These are phyloP conservation scores for Perca fluviatilis DNA, from an alignment of 2,113 vertebrate species.

Conservation along the genomic window DNA sequence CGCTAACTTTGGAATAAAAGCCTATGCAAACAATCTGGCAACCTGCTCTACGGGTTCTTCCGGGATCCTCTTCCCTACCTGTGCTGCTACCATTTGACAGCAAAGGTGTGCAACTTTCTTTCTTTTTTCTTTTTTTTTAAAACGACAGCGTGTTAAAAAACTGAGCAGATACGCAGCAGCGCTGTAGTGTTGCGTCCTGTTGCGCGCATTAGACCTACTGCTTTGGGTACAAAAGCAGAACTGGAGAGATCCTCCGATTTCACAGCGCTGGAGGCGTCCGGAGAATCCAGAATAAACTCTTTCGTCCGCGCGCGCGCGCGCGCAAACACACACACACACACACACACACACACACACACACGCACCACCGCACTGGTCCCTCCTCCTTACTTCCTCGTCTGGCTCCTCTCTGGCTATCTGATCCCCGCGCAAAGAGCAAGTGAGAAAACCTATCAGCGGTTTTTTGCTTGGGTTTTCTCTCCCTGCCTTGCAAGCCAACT, in stretches of 20 bases:
- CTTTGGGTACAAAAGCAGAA: not conserved
- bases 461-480: not conserved
- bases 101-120: slow-evolving; percentile 24
- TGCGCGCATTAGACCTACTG: slow-evolving; percentile 34
- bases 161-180: not conserved
- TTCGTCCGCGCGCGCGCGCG: not conserved
- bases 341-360: not conserved
- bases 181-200: slow-evolving; percentile 6
- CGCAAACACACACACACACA: not conserved
- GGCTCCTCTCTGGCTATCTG: slow-evolving; percentile 48
- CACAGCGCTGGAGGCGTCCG: slow-evolving; percentile 22
- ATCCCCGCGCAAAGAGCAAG: not conserved
- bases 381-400: slow-evolving; percentile 72
- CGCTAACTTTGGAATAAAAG: not conserved
- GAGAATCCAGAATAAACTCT: slow-evolving; percentile 16
- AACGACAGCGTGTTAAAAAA: not conserved
- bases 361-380: slow-evolving; percentile 54
- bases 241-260: slow-evolving; percentile 13
- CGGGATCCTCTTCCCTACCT: slow-evolving; percentile 75
- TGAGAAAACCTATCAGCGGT: not conserved
- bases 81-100: slow-evolving; percentile 51
- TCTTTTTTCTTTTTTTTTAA: slow-evolving; percentile 13
- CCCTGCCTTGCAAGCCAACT: not conserved
- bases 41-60: slow-evolving; percentile 83
- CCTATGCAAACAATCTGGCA: slow-evolving; percentile 49